Base-by-base conservation (phyloP, 2,113 vertebrate genomes). In the Chaenocephalus aceratus region DNA sequence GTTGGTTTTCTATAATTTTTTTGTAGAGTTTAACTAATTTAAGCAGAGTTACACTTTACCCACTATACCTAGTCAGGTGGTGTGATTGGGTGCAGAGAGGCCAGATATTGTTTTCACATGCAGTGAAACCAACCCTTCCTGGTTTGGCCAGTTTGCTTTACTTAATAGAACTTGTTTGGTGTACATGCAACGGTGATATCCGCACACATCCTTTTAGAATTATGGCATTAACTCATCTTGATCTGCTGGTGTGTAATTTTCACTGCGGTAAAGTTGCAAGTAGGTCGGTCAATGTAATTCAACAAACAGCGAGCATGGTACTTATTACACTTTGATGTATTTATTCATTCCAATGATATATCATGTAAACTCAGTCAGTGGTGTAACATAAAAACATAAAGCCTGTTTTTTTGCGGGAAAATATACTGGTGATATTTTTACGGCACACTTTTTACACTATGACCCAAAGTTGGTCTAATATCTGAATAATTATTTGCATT, bases 221-320 rank as follows among this genome's bases (percentile, higher is more conserved):
- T 57, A 58, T 3, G 53, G 14, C n/a, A 61, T 21, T 48, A 70
- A 30, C 12, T 72, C 10, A 49, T 58, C 36, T 65, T 30, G 16
- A 45, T 53, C 4, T 53, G 34, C 14, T 78, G 45, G 34, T 77
- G 70, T 84, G 64, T 77, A 34, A 52, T 75, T 60, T 14, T 51
- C 9, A 36, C 18, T 56, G 52, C 18, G 36, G 8, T 34, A 30
- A 23, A 71, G 45, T 49, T 76, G 15, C 44, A 34, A 64, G 21
- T 34, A 73, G 58, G 18, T 36, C n/a, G 26, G 41, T 85, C 6
- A 15, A n/a, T 36, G 11, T 10, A 21, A 48, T 46, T 26, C 34
- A 23, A n/a, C 6, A 30, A 44, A 34, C 5, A 36, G 36, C n/a
- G n/a, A 65, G 13, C 6, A 6, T 36, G 36, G 36, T 36, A 36